Evolutionary conservation across 2,113 vertebrate species (phyloP), one percentile per base, ranked within the genome.

Genomic region (Stigmatopora nigra): DNA sequence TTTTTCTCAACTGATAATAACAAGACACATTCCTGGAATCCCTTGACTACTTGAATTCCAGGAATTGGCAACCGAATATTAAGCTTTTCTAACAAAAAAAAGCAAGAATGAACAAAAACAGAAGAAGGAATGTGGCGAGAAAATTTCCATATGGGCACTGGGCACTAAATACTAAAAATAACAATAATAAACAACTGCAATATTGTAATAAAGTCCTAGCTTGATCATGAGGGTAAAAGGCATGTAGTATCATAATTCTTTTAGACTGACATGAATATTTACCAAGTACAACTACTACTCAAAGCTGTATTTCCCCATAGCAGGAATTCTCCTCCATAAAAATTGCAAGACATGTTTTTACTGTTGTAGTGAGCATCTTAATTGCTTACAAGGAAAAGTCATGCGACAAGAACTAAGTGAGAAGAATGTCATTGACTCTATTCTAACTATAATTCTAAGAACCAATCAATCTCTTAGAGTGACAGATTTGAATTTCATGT

Each of bases 111-210:
- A 5, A 48, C 5, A 48, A 48, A 6, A 16, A 52, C 8, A 52
- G 49, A 19, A 19, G 1, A 8, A 52, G 20, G 9, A 10, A 52
- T 31, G 25, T 31, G 25, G 25, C 25, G 25, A 31, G 25, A 31
- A 60, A 71, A 47, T 80, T 84, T 84, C 77, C 77, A 80, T 77
- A 76, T 80, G 75, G 76, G 67, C 67, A 73, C 72, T 76, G 56
- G 68, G 56, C 66, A 70, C 65, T 48, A 19, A 55, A 73, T 59
- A 3, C 57, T 64, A 75, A 77, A 68, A 63, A 63, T 44, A 4
- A 38, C 38, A 13, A 38, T 59, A 13, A 19, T 58, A 36, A 60
- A 60, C 31, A 17, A 58, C 31, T 17, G 31, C 31, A 11, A 36
- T 35, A 16, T 17, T 17, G 16, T 76, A 51, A n/a, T n/a, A 75